Evolutionary conservation across 1,140 invertebrate species (phyloP).

Genomic region (Aphelenchoides besseyi): DNA sequence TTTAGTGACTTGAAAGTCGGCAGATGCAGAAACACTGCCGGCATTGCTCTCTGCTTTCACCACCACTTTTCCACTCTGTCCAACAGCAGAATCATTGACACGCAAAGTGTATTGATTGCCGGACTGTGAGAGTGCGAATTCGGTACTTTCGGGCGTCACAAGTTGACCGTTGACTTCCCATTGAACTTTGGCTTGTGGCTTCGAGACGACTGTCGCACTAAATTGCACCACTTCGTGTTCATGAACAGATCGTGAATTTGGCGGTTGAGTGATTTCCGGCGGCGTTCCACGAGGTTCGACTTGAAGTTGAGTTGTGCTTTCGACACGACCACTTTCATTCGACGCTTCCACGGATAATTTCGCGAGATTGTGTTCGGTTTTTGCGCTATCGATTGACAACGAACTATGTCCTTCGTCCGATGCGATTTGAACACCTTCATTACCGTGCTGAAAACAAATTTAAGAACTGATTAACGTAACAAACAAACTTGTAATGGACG

Average conservation of each 20-base stretch:
- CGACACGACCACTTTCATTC: background rate
- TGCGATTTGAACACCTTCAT: constrained; percentile 4
- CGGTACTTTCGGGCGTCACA: background rate
- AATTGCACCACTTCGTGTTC: constrained; percentile 23
- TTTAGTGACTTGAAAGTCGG: constrained; percentile 25
- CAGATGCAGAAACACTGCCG: background rate
- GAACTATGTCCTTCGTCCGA: background rate
- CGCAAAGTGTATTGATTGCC: constrained; percentile 17
- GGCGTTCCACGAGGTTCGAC: constrained; percentile 8
- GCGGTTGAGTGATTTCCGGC: constrained; percentile 14
- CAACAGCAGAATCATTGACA: constrained; percentile 14
- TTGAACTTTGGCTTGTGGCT: background rate
- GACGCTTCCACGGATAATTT: background rate
- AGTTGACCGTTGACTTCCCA: constrained; percentile 14
- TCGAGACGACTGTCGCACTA: background rate
- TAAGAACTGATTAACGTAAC: no score
- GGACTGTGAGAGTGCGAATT: constrained; percentile 1
- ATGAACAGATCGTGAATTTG: background rate
- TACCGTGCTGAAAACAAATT: no score
- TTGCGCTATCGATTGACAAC: background rate
- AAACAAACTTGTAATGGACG: background rate
- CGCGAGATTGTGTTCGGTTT: constrained; percentile 1
- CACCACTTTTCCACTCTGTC: constrained; percentile 4
- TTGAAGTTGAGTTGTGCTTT: background rate
- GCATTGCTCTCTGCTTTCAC: background rate